These are phyloP conservation scores for Camptogramma bilineatum DNA, from an alignment of 2,888 invertebrate species.

Conservation along the genomic window DNA sequence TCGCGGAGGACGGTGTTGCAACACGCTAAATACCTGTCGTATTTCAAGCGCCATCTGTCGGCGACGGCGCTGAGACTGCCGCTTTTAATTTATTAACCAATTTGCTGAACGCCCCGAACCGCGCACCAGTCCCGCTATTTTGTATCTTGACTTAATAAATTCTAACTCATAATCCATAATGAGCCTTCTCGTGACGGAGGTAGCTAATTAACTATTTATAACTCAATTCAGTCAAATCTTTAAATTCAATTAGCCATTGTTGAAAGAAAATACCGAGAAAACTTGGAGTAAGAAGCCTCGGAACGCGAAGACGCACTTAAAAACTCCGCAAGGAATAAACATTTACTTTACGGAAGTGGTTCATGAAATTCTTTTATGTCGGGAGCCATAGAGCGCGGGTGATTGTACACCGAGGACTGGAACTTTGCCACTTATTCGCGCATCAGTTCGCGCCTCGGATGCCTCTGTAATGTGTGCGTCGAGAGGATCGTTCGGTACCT, in stretches of 20 bases:
- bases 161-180: constrained; percentile 74
- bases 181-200: constrained; percentile 63
- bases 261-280: constrained; percentile 29
- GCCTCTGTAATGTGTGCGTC: constrained; percentile 44
- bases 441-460: constrained; percentile 53
- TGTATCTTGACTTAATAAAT: constrained; percentile 83
- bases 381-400: constrained; percentile 46
- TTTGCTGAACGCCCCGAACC: constrained; percentile 79
- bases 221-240: constrained; percentile 44
- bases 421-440: constrained; percentile 61
- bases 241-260: constrained; percentile 42
- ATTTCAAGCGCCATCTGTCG: constrained; percentile 83
- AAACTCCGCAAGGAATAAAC: constrained; percentile 44
- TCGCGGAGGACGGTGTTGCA: constrained; percentile 79
- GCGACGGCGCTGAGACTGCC: constrained; percentile 81
- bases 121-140: constrained; percentile 71
- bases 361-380: constrained; percentile 48
- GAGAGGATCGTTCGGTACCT: constrained; percentile 34
- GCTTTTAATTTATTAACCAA: constrained; percentile 85
- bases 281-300: constrained; percentile 32
- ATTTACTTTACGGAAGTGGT: constrained; percentile 46
- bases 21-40: constrained; percentile 85
- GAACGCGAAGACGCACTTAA: constrained; percentile 40
- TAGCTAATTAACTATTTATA: constrained; percentile 57
- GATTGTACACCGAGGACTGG: constrained; percentile 53